Conservation (phyloP, 1,140 invertebrate species). For the Microplitis demolitor region DNA sequence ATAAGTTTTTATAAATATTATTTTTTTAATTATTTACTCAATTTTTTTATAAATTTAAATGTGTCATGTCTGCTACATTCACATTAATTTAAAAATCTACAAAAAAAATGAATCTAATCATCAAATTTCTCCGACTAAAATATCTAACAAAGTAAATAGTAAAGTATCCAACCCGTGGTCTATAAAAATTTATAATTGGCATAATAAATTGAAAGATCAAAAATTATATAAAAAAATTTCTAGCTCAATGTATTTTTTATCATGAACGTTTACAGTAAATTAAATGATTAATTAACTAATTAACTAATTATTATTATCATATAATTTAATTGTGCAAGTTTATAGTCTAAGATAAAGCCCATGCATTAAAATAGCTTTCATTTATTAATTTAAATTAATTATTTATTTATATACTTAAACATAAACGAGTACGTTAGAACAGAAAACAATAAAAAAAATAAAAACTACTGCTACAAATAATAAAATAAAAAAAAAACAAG, state of each 20-base stretch:
- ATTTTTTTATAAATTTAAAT: too few relatives aligned
- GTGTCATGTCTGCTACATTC: too few relatives aligned
- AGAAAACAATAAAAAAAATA: neutral
- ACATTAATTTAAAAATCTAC: too few relatives aligned
- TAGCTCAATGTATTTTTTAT: conserved; percentile 21
- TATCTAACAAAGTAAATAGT: too few relatives aligned
- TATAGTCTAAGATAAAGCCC: conserved; percentile 17
- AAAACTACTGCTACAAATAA: neutral
- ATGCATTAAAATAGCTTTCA: conserved; percentile 14
- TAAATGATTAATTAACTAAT: neutral
- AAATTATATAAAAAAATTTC: conserved; percentile 23
- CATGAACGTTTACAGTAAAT: conserved; percentile 26
- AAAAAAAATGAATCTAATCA: too few relatives aligned
- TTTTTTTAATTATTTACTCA: too few relatives aligned
- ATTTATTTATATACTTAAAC: neutral
- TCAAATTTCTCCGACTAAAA: too few relatives aligned
- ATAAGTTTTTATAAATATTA: too few relatives aligned
- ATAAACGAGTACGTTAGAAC: neutral
- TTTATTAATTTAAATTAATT: conserved; percentile 5
- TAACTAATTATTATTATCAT: neutral
- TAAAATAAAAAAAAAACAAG: conserved; percentile 16
- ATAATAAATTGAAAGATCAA: neutral
- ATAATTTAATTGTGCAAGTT: conserved; percentile 26
- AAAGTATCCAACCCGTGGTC: too few relatives aligned
- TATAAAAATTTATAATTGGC: too few relatives aligned